Evolutionary conservation across 1,140 invertebrate genomes (phyloP), one percentile per base, ranked within the genome.

Genomic region (Euglossa dilemma): DNA sequence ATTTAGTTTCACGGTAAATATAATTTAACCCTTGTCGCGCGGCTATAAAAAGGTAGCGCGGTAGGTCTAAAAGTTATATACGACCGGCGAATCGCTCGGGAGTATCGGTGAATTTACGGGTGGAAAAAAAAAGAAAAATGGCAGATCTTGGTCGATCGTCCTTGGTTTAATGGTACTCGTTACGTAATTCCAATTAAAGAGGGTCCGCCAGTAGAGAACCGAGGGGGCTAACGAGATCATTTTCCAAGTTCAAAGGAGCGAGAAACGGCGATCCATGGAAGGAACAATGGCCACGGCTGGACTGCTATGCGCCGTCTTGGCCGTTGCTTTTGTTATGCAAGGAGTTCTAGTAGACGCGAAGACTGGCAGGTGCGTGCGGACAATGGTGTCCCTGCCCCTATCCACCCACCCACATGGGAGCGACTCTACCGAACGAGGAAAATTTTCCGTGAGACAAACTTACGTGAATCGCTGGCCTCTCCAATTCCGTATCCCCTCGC

Each of bases 321-420:
- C 56, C 59, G 52, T 64, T 79, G 57, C 43, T 56, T 79, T 50
- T 61, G 72, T 87, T 75, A 75, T 52, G 69, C 74, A 87, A 87
- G 67, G 47, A 45, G 64, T 16, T 78, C 61, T 67, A 16, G 57
- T 73, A 36, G 64, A 54, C 6, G 23, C 56, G 59, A 74, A 64
- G 28, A 23, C 11, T 57, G 9, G 52, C 84, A 83, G 79, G 69
- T 81, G 78, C 69, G 74, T 75, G 64, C 70, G 74, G 45, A 56
- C 75, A 56, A 57, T 83, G 57, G 45, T 80, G 23, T 11, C 6
- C 11, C 50, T 36, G 18, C n/a, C 20, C 50, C 70, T 6, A 28
- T 86, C 81, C 36, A 61, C 45, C 81, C 36, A 61, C 45, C 76
- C 57, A 74, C 56, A 18, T 76, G 12, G 52, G 7, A 75, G 59